These are phyloP conservation scores for Metopolophium dirhodum DNA, from an alignment of 1,140 invertebrate species.

Conservation along the genomic window DNA sequence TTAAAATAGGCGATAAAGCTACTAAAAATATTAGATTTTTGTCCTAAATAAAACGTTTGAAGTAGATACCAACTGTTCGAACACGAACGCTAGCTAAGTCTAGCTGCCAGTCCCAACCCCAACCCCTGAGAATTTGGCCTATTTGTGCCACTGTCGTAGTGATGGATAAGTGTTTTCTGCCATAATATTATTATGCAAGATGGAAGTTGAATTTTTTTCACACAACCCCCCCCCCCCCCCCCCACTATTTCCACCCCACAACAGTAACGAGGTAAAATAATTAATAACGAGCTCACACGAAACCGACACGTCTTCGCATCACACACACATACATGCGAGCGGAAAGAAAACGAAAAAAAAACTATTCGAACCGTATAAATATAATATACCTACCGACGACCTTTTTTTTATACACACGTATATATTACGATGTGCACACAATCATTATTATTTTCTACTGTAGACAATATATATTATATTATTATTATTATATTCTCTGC, in stretches of 20 bases:
- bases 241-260: too few relatives aligned
- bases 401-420: background rate
- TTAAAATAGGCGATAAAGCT: too few relatives aligned
- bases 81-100: too few relatives aligned
- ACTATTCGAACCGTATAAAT: background rate
- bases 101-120: too few relatives aligned
- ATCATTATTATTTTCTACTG: background rate
- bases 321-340: too few relatives aligned
- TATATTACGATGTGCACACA: background rate
- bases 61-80: too few relatives aligned
- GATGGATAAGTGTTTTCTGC: background rate
- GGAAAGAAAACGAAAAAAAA: background rate
- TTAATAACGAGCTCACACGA: background rate
- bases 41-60: too few relatives aligned
- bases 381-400: background rate
- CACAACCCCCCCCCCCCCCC: too few relatives aligned
- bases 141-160: background rate
- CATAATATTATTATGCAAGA: rapidly evolving
- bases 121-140: background rate
- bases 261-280: background rate
- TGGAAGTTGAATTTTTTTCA: background rate
- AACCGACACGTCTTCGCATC: background rate
- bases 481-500: background rate
- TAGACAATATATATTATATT: background rate
- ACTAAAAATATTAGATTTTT: too few relatives aligned